Evolutionary conservation across 2,888 invertebrate genomes (phyloP).

Genomic region (Amblyteles armatorius): DNA sequence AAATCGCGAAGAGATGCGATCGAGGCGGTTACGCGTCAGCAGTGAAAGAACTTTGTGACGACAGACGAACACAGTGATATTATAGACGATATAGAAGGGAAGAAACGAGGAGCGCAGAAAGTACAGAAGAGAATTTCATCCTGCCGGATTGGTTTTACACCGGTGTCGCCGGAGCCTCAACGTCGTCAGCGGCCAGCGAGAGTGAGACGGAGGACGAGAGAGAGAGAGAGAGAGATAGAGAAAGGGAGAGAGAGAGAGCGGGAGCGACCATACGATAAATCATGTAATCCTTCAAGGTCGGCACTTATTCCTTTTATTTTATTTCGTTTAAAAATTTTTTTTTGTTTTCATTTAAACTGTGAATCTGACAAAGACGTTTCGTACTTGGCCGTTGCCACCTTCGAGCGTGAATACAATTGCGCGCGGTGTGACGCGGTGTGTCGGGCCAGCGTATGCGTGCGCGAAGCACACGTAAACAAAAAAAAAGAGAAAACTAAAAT

Average conservation of each 20-base stretch:
- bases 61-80: slow-evolving; percentile 24
- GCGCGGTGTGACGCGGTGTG: slow-evolving; percentile 15
- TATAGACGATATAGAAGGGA: background rate
- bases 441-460: slow-evolving; percentile 32
- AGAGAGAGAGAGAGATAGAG: background rate
- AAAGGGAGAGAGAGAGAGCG: background rate
- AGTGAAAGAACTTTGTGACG: slow-evolving; percentile 62
- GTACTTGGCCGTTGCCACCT: background rate
- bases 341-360: background rate
- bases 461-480: slow-evolving; percentile 37
- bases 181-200: background rate
- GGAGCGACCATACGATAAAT: slow-evolving; percentile 28
- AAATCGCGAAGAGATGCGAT: slow-evolving; percentile 51
- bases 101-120: background rate
- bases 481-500: background rate
- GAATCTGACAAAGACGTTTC: background rate
- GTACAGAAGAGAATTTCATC: background rate
- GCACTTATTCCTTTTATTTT: slow-evolving; percentile 56
- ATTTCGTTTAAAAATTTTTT: slow-evolving; percentile 35
- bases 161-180: slow-evolving; percentile 1
- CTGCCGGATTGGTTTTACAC: background rate
- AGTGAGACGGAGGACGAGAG: background rate
- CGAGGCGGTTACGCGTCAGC: slow-evolving; percentile 20
- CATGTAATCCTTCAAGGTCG: slow-evolving; percentile 68
- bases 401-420: background rate